Conservation (phyloP, 2,797 vertebrate species). For the Aeoliscus strigatus region DNA sequence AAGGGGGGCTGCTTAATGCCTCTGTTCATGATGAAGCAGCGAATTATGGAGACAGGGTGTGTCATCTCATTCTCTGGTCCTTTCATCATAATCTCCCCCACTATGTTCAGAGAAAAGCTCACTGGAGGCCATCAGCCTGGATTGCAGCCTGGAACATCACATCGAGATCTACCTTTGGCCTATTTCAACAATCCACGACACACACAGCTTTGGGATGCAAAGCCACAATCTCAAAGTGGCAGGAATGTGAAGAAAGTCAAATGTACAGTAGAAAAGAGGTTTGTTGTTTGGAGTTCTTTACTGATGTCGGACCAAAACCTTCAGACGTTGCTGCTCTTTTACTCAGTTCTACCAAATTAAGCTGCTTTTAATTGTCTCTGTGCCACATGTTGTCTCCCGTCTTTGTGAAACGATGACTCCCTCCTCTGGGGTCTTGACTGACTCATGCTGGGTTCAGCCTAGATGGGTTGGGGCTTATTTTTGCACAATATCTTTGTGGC, state of each 20-base stretch:
- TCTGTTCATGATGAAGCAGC: slow-evolving; percentile 70
- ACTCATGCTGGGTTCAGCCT: too few relatives aligned
- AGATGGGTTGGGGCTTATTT: too few relatives aligned
- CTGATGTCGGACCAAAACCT: too few relatives aligned
- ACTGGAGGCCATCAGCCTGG: slow-evolving; percentile 59
- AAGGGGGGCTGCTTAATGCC: slow-evolving; percentile 53
- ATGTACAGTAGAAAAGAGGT: slow-evolving; percentile 9
- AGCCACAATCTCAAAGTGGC: slow-evolving; percentile 24
- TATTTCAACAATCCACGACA: slow-evolving; percentile 37
- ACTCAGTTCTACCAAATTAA: too few relatives aligned
- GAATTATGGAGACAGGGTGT: slow-evolving; percentile 74
- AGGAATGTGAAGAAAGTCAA: slow-evolving; percentile 22
- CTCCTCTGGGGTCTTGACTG: too few relatives aligned
- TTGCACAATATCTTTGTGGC: too few relatives aligned
- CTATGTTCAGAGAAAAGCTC: slow-evolving; percentile 60
- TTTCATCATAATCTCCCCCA: slow-evolving; percentile 72
- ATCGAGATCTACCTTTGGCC: slow-evolving; percentile 62
- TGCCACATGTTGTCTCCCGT: too few relatives aligned
- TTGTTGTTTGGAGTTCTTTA: too few relatives aligned
- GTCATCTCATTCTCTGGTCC: slow-evolving; percentile 73
- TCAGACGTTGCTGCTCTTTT: too few relatives aligned
- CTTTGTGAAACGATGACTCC: too few relatives aligned
- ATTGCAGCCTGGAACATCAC: slow-evolving; percentile 46
- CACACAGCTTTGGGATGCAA: slow-evolving; percentile 38
- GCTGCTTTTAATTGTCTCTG: too few relatives aligned